Evolutionary conservation across 2,888 invertebrate species (phyloP).

Genomic region (Cheiracanthium punctorium): DNA sequence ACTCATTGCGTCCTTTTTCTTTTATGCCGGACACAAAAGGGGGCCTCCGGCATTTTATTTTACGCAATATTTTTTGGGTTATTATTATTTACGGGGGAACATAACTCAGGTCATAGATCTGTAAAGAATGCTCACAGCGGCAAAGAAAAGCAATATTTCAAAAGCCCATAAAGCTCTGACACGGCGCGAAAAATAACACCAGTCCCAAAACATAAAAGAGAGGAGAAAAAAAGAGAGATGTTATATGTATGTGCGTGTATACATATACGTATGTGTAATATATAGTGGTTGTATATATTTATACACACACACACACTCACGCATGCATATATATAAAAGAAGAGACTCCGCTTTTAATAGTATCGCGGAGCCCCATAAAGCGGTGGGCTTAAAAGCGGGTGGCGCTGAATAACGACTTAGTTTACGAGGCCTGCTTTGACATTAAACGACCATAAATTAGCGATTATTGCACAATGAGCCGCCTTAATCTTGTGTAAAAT

Average conservation of each 20-base stretch:
- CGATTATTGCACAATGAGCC: conserved; percentile 70
- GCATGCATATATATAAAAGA: conserved; percentile 45
- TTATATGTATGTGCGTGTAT: conserved; percentile 24
- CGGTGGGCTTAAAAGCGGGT: conserved; percentile 50
- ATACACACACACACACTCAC: background rate
- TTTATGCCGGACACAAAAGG: conserved; percentile 8
- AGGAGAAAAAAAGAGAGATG: conserved; percentile 18
- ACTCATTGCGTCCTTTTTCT: conserved; percentile 21
- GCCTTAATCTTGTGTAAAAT: conserved; percentile 69
- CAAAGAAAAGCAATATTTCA: conserved; percentile 43
- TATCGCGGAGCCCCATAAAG: conserved; percentile 62
- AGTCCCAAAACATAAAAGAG: conserved; percentile 5
- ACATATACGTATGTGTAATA: conserved; percentile 20
- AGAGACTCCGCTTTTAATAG: conserved; percentile 58
- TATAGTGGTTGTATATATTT: conserved; percentile 43
- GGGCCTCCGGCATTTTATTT: background rate
- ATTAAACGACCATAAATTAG: conserved; percentile 70
- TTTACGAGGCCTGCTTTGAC: conserved; percentile 67
- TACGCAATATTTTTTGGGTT: background rate
- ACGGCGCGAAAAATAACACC: conserved; percentile 15
- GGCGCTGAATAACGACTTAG: conserved; percentile 63
- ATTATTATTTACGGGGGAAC: conserved; percentile 43
- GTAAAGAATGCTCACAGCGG: conserved; percentile 2
- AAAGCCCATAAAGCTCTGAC: conserved; percentile 21
- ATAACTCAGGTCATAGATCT: conserved; percentile 48